Percentiles rank a stretch among this genome's conserved stretches.
phyloP scores from a whole-genome alignment of 2,888 invertebrate genomes.

The Nymphalis urticae region DNA sequence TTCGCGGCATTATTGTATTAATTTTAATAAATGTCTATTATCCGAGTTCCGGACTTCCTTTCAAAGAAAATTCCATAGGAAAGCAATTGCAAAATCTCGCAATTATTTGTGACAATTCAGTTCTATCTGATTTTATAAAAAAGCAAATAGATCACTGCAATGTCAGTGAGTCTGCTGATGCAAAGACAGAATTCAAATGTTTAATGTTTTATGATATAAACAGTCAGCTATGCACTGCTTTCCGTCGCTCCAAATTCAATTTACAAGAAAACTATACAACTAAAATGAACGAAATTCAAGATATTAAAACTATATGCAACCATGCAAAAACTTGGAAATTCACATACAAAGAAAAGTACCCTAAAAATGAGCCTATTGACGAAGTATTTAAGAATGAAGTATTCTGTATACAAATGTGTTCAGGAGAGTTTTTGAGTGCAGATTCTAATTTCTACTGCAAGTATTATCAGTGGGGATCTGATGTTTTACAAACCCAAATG shows the following conservation, averaged over 20 bases:
- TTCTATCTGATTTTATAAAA: conserved; percentile 54
- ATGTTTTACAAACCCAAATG: conserved; percentile 42
- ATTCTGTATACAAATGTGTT: conserved; percentile 61
- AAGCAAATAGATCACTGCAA: conserved; percentile 53
- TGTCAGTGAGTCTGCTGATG: conserved; percentile 45
- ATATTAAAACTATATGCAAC: conserved; percentile 53
- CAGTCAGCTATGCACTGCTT: conserved; percentile 58
- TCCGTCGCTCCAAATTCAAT: conserved; percentile 45
- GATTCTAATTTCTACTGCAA: conserved; percentile 67
- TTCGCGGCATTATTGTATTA: conserved; percentile 55
- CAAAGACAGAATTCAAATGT: conserved; percentile 57
- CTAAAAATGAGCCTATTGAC: conserved; percentile 44
- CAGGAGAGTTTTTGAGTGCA: conserved; percentile 46
- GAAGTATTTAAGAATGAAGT: conserved; percentile 48
- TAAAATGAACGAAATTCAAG: conserved; percentile 50
- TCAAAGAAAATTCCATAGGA: conserved; percentile 39
- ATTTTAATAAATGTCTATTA: conserved; percentile 57
- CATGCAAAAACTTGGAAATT: conserved; percentile 58
- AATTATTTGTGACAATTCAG: conserved; percentile 54
- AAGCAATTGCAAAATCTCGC: conserved; percentile 48
- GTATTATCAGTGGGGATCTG: conserved; percentile 66
- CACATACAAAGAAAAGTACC: conserved; percentile 42
- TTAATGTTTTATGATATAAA: conserved; percentile 71
- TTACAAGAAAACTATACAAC: conserved; percentile 48
- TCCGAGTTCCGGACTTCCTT: conserved; percentile 57